These are phyloP conservation scores for Ursus arctos DNA, from an alignment of 2,113 vertebrate species.

Conservation along the genomic window DNA sequence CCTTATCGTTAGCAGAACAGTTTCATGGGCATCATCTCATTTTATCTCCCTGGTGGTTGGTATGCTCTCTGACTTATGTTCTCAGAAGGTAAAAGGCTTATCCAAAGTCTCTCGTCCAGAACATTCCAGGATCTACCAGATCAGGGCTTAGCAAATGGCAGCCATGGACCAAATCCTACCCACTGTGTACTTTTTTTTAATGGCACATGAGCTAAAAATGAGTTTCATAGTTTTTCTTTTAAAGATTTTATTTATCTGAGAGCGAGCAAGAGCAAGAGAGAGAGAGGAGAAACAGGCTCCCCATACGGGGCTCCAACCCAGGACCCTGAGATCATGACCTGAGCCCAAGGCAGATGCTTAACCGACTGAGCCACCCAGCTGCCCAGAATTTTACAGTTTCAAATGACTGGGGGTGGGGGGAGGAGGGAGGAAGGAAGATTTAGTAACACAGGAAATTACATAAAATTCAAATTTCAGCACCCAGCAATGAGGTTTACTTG, in stretches of 20 bases:
- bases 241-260: neutral
- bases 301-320: neutral
- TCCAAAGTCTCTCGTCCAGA: neutral
- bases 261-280: neutral
- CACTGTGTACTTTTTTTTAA: neutral
- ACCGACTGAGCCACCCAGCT: neutral
- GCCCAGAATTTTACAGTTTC: neutral
- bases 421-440: neutral
- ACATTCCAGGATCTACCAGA: neutral
- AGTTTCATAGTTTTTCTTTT: neutral
- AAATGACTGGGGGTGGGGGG: neutral
- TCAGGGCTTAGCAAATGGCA: neutral
- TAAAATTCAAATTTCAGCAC: constrained; percentile 7
- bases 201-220: neutral
- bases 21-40: neutral
- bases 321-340: neutral
- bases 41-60: neutral
- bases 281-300: neutral
- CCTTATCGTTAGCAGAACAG: neutral
- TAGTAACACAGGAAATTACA: neutral
- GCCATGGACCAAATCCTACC: neutral
- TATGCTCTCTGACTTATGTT: neutral
- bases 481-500: constrained; percentile 21
- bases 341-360: neutral
- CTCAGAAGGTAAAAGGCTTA: neutral